Evolutionary conservation across 1,140 invertebrate species (phyloP).

Genomic region (Platyscapa corneri): DNA sequence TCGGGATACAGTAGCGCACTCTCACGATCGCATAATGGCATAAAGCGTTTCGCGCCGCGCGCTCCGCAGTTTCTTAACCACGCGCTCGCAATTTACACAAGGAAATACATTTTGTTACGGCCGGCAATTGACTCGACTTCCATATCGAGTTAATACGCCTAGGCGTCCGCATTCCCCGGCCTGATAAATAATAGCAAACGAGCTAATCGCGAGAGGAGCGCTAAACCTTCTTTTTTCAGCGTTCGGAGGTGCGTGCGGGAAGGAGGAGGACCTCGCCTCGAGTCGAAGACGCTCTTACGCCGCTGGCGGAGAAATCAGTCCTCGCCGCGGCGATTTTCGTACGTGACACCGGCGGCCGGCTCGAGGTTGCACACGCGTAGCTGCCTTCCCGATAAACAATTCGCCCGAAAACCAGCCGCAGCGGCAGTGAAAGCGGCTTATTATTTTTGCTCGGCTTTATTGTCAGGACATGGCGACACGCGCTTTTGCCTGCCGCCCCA

Average conservation of each 20-base stretch:
- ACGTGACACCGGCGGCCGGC: not conserved
- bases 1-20: not conserved
- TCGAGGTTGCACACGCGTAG: not conserved
- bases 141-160: conserved; percentile 1
- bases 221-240: not conserved
- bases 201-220: not conserved
- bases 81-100: not conserved
- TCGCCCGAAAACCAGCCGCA: conserved; percentile 23
- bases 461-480: no score
- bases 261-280: no score
- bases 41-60: not conserved
- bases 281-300: no score
- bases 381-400: conserved; percentile 24
- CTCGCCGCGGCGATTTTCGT: not conserved
- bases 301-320: not conserved
- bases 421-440: conserved; percentile 36
- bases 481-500: no score
- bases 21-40: not conserved
- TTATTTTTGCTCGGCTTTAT: not conserved
- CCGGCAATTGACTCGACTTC: not conserved
- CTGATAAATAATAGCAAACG: not conserved
- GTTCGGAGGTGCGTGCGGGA: not conserved
- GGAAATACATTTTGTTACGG: not conserved
- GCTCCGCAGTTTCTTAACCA: not conserved
- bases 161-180: not conserved